Evolutionary conservation across 1,140 invertebrate genomes (phyloP).

Genomic region (Zaprionus capensis): DNA sequence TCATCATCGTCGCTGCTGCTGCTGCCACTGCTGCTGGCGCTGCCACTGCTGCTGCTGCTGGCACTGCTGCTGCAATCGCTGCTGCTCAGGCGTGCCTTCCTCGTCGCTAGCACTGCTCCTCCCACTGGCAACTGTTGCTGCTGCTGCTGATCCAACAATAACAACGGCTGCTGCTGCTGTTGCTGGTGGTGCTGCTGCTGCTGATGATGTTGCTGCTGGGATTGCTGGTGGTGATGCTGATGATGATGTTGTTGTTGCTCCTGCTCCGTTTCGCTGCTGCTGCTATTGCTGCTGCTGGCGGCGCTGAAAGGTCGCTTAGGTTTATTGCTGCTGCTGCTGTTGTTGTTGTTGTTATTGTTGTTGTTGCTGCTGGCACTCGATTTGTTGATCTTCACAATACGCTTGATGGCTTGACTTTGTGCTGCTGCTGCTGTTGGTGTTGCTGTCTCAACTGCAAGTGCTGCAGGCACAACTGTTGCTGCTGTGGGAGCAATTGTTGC

Average conservation of each 20-base stretch:
- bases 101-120: neutral
- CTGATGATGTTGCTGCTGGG: conserved; percentile 19
- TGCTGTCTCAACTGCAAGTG: conserved; percentile 17
- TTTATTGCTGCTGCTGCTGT: conserved; percentile 15
- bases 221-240: conserved; percentile 19
- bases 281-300: conserved; percentile 42
- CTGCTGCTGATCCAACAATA: conserved; percentile 23
- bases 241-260: neutral
- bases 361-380: conserved; percentile 13
- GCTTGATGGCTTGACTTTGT: conserved; percentile 41
- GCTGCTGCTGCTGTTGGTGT: conserved; percentile 1
- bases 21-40: conserved; percentile 44
- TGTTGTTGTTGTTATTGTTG: neutral
- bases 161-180: conserved; percentile 3
- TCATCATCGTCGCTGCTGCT: conserved; percentile 67
- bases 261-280: conserved; percentile 45
- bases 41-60: conserved; percentile 28
- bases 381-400: conserved; percentile 44
- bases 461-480: conserved; percentile 16
- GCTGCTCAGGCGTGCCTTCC: conserved; percentile 20
- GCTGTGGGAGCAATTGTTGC: conserved; percentile 19
- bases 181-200: conserved; percentile 27
- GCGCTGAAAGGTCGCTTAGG: conserved; percentile 22
- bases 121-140: conserved; percentile 10
- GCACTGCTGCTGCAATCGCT: conserved; percentile 48